phyloP scores from a whole-genome alignment of 92 coral and sea anemone species.

The Porites evermanni region DNA sequence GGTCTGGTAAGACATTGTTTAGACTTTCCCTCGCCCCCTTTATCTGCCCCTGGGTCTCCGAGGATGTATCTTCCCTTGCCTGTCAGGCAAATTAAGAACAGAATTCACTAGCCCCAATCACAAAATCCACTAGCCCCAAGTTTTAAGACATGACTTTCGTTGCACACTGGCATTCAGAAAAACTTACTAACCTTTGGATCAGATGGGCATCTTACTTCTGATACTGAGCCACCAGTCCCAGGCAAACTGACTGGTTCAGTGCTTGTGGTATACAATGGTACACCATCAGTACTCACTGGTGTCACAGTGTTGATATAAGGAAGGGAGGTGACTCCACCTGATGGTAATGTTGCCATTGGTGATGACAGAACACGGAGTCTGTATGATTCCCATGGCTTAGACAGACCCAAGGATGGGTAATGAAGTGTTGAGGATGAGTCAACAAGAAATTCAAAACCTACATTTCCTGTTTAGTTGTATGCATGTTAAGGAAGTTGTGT shows the following conservation, averaged over 20 bases:
- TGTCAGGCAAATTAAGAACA: too few relatives aligned
- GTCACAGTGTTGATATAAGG: conserved; percentile 77
- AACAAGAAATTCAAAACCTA: conserved; percentile 81
- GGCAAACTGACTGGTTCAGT: conserved; percentile 63
- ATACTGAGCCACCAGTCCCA: conserved; percentile 42
- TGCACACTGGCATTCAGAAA: too few relatives aligned
- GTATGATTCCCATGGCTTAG: conserved; percentile 67
- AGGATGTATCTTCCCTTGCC: neutral
- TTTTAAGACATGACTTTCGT: too few relatives aligned
- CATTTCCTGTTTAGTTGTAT: conserved; percentile 57
- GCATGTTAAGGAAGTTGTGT: conserved; percentile 37
- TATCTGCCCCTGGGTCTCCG: too few relatives aligned
- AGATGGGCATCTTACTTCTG: conserved; percentile 44
- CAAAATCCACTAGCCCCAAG: too few relatives aligned
- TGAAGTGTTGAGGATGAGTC: conserved; percentile 58
- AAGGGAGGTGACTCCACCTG: conserved; percentile 56
- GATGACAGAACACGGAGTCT: conserved; percentile 49
- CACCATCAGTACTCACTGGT: conserved; percentile 49
- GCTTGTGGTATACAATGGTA: conserved; percentile 52
- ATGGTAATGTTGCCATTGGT: conserved; percentile 23
- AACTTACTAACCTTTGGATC: conserved; percentile 29
- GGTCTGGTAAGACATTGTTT: neutral
- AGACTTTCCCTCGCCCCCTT: too few relatives aligned
- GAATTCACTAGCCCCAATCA: neutral
- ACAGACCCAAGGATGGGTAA: conserved; percentile 62